A percentile compares a stretch with the other conserved stretches of the same genome.
Conservation (phyloP, 2,797 vertebrate genomes). For the Squalus acanthias region DNA sequence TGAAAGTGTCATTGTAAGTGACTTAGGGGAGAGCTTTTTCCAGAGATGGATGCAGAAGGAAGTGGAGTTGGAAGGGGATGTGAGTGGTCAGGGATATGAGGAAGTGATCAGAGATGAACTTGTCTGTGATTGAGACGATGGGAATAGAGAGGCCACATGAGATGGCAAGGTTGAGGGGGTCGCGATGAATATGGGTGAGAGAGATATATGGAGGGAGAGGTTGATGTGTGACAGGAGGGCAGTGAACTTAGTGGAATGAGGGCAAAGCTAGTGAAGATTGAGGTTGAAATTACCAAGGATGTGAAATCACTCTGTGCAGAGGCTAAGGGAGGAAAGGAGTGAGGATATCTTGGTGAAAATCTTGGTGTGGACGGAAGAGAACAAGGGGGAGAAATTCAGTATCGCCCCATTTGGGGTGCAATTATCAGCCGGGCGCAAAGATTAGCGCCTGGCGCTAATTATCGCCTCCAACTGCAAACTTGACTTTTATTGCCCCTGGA, state of each 20-base stretch:
- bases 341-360: neutral
- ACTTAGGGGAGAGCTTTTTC: neutral
- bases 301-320: neutral
- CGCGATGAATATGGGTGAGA: neutral
- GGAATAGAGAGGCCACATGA: neutral
- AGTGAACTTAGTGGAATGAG: neutral
- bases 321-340: neutral
- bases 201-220: neutral
- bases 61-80: neutral
- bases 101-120: neutral
- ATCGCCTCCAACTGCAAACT: too few species aligned
- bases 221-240: neutral
- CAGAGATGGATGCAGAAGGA: neutral
- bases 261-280: neutral
- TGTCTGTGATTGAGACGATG: neutral
- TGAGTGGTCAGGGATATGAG: neutral
- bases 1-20: neutral
- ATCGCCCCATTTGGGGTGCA: too few species aligned
- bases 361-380: neutral
- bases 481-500: too few species aligned
- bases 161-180: neutral
- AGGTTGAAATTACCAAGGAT: neutral
- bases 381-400: neutral
- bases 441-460: too few species aligned
- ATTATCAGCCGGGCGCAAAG: too few species aligned